Base-by-base conservation (phyloP, 2,888 invertebrate species). In the Spialia ferax region DNA sequence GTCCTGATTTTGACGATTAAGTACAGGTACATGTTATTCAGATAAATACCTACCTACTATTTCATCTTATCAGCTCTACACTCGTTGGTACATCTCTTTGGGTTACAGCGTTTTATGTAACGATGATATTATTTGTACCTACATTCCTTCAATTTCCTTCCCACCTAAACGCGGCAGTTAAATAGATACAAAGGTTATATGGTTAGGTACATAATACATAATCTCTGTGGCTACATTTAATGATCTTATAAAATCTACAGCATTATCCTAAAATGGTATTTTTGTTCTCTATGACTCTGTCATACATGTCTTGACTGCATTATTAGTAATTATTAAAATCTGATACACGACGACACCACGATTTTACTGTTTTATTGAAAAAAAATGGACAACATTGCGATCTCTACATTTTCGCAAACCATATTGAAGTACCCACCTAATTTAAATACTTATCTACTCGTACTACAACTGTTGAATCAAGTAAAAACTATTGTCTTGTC, bases 231-330 rank as follows among this genome's bases (percentile, higher is more conserved):
- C 56, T 63, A 63, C 8, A 59, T 65, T 61, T n/a, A 64, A 50
- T 59, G 38, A 57, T 68, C 52, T 63, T 64, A 69, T 52, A 57
- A 71, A 70, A 69, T 67, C 69, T 72, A 70, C 56, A 66, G 69
- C 60, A 71, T 72, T 71, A 73, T 57, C 64, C 71, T 73, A 70
- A 55, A n/a, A 50, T 45, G 52, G 45, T 54, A 62, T 68, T 56
- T 64, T 50, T 23, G 42, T 56, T 38, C 29, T 50, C 50, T 64
- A 35, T 57, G 50, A 64, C 29, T 50, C 50, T 64, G 23, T 57
- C 57, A 64, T 56, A 56, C 55, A 45, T 64, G 64, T 64, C 50
- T 64, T 64, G 23, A 59, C 64, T 57, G 50, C n/a, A n/a, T n/a
- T 42, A 52, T 22, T 26, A 54, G 26, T 38, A 56, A 56, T 7